Base-by-base conservation (phyloP, 2,113 vertebrate genomes). In the Dinomys branickii region DNA sequence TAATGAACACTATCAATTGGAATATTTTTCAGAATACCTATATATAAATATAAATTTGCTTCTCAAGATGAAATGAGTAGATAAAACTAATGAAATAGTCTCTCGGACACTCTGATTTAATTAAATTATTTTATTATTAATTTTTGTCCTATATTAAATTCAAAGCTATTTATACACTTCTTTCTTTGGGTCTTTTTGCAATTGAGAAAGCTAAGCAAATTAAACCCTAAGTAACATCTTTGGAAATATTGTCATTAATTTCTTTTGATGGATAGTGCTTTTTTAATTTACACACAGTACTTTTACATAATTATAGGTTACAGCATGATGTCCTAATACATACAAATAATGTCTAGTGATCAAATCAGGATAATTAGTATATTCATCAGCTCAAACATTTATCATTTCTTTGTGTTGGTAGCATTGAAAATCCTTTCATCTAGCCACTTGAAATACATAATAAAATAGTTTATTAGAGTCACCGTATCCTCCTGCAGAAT, bases 91-190 rank as follows among this genome's bases (percentile, higher is more conserved):
- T 47, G 81, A 56, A 90, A 90, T 82, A 86, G n/a, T 47, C 7
- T 81, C 28, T 52, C 26, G 26, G 20, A 20, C 10, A 75, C 71
- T 82, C 16, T 16, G 12, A 56, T 95, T 93, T 82, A 63, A 77
- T 69, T 59, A 88, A 47, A 75, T 95, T 80, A 59, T 85, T 92
- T 88, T 88, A 26, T 73, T 96, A 69, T 24, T 50, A 8, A 28
- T 41, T 61, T 52, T 91, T 67, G 47, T 54, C 8, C 13, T 56
- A 11, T 35, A 83, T 2, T 20, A 86, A 61, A 69, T 35, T 90
- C 75, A 61, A 75, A 92, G 47, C 9, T 85, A 22, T 20, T 8
- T 69, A 2, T 59, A 75, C 75, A 38, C 1, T 30, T 81, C 52
- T 56, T 65, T 9, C 54, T 80, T 22, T 44, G 30, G 69, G 3